These are phyloP conservation scores for Scarus forsteni DNA, from an alignment of 2,797 vertebrate species.

Conservation along the genomic window DNA sequence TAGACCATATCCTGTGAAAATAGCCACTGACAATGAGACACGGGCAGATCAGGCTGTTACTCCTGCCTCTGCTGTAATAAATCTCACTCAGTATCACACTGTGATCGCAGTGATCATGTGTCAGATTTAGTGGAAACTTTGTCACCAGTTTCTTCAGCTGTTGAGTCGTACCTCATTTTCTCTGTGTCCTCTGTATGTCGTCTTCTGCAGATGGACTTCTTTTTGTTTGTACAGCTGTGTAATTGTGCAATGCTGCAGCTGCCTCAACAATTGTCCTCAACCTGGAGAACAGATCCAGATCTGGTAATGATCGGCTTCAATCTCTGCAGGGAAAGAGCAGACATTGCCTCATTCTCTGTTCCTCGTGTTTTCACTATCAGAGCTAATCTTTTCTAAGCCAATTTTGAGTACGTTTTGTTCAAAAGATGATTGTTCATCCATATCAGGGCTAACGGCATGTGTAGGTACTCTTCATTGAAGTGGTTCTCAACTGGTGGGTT, in stretches of 20 bases:
- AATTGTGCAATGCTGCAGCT: slow-evolving; percentile 45
- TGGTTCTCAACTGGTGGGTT: no score
- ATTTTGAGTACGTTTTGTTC: no score
- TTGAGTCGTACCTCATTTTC: background rate
- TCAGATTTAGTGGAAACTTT: slow-evolving; percentile 20
- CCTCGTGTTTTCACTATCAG: background rate
- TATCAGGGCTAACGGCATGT: no score
- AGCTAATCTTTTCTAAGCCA: no score
- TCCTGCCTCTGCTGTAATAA: slow-evolving; percentile 9
- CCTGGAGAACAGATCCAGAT: slow-evolving; percentile 48
- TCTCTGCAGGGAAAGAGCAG: slow-evolving; percentile 17
- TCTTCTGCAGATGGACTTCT: slow-evolving; percentile 34
- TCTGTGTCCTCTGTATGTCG: slow-evolving; percentile 4
- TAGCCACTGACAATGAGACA: no score
- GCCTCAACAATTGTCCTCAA: slow-evolving; percentile 41
- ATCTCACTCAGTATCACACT: slow-evolving; percentile 4
- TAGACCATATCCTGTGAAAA: no score
- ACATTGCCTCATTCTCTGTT: background rate
- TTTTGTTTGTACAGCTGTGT: slow-evolving; percentile 57
- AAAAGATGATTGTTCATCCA: no score
- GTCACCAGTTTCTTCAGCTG: slow-evolving; percentile 27
- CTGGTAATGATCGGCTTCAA: slow-evolving; percentile 44
- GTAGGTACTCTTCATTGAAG: no score
- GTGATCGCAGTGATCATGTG: slow-evolving; percentile 5
- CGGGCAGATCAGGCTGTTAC: slow-evolving; percentile 18